Base-by-base conservation (phyloP, 2,797 vertebrate genomes). In the Liasis olivaceus region DNA sequence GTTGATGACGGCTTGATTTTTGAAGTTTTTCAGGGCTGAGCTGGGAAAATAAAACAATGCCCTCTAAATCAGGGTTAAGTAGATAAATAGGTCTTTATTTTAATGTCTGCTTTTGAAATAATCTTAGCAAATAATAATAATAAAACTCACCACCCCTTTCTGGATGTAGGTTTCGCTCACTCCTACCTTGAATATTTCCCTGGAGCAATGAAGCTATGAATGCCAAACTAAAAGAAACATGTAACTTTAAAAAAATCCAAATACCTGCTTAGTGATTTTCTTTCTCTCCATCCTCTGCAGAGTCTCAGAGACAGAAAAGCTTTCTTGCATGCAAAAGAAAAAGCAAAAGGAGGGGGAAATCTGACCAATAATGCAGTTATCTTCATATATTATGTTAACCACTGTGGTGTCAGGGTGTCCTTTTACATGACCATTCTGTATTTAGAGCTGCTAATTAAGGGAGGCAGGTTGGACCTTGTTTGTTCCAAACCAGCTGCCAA, bases 371-470 rank as follows among this genome's bases (percentile, higher is more conserved):
- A 59, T 13, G 6, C 54, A 51, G 51, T 89, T 17, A 31, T 17
- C 36, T 60, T 17, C 63, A 26, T 13, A 20, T 42, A 26, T 81
- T 26, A 24, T 59, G n/a, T 88, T 36, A 81, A 89, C 77, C 56
- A 62, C 59, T 6, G 26, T 4, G 31, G 31, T 11, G 5, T 81
- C 64, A 93, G 94, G 59, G 94, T 95, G 31, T 91, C 96, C 66
- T 89, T 95, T 96, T 96, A 95, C 85, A 4, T 77, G 62, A 15
- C 28, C 12, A 12, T 59, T 95, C 95, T 94, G 51, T 94, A 96
- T 96, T 97, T 96, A 96, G 95, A 94, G 93, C 92, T 93, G 94
- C 91, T 96, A 95, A 95, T 92, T 93, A 95, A 96, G 95, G 93
- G 54, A 85, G 0, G 28, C 88, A 93, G 91, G 88, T 92, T 95